These are phyloP conservation scores for Drosophila bifasciata DNA, from an alignment of 1,140 invertebrate species.

Conservation along the genomic window DNA sequence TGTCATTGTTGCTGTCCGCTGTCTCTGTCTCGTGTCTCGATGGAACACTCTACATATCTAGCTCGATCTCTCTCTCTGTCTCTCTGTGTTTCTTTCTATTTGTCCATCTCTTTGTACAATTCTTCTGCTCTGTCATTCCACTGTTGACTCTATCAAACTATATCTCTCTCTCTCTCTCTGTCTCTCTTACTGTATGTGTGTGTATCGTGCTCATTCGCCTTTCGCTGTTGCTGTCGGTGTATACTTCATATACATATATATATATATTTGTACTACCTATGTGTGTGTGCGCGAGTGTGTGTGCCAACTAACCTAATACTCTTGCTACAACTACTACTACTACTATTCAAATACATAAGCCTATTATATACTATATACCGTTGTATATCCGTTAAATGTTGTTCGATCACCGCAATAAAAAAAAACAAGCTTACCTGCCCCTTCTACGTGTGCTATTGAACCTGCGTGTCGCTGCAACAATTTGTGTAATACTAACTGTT, in stretches of 20 bases:
- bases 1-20: slow-evolving; percentile 1
- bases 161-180: slow-evolving; percentile 12
- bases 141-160: slow-evolving; percentile 7
- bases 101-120: slow-evolving; percentile 35
- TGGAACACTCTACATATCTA: slow-evolving; percentile 11
- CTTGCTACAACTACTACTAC: neutral
- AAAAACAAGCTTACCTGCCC: neutral
- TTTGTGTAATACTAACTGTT: too few relatives aligned
- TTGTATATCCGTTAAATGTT: slow-evolving; percentile 46
- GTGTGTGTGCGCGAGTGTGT: slow-evolving; percentile 20
- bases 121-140: slow-evolving; percentile 6
- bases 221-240: slow-evolving; percentile 46
- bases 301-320: slow-evolving; percentile 9
- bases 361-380: too few relatives aligned
- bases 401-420: slow-evolving; percentile 31
- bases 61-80: slow-evolving; percentile 27
- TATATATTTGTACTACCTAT: slow-evolving; percentile 16
- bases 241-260: too few relatives aligned
- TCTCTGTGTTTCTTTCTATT: slow-evolving; percentile 27
- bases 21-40: slow-evolving; percentile 27
- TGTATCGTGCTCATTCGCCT: slow-evolving; percentile 31
- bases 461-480: too few relatives aligned
- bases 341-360: neutral
- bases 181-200: slow-evolving; percentile 24
- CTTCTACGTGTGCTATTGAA: neutral